These are phyloP conservation scores for Sogatella furcifera DNA, from an alignment of 1,140 invertebrate genomes.

Conservation along the genomic window DNA sequence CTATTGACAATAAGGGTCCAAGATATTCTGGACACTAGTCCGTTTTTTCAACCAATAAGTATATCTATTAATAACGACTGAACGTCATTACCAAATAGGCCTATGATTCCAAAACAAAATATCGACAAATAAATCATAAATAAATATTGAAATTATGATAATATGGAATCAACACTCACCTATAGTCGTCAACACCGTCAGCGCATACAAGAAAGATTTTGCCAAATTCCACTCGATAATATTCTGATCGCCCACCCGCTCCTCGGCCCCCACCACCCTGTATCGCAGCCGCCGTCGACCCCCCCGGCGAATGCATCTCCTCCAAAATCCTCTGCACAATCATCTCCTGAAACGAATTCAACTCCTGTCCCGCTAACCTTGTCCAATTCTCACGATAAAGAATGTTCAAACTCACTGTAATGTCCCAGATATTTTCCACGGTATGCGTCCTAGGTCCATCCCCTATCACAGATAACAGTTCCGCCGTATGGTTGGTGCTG, in stretches of 20 bases:
- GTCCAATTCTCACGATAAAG: conserved; percentile 94
- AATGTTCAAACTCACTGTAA: conserved; percentile 86
- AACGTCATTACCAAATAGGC: too few species aligned
- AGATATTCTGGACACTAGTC: too few species aligned
- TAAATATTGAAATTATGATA: too few species aligned
- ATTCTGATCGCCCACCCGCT: not conserved
- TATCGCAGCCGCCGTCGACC: conserved; percentile 16
- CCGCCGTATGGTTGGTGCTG: conserved; percentile 23
- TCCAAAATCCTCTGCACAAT: conserved; percentile 65
- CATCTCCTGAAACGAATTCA: conserved; percentile 78
- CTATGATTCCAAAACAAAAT: too few species aligned
- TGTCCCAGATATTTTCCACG: conserved; percentile 87
- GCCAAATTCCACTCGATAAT: conserved; percentile 77
- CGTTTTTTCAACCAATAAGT: too few species aligned
- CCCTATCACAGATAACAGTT: conserved; percentile 35
- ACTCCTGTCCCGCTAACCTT: conserved; percentile 69
- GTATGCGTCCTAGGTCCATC: conserved; percentile 58
- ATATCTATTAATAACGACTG: too few species aligned
- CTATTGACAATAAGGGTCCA: too few species aligned
- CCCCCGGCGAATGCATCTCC: conserved; percentile 40
- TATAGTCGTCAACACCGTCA: conserved; percentile 92
- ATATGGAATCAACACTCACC: conserved; percentile 57
- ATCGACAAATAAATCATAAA: too few species aligned
- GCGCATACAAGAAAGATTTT: conserved; percentile 87
- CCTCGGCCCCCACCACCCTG: not conserved